A percentile compares a stretch with the other conserved stretches of the same genome.
Conservation (phyloP, 2,797 vertebrate genomes). For the Thripadectes ignobilis region DNA sequence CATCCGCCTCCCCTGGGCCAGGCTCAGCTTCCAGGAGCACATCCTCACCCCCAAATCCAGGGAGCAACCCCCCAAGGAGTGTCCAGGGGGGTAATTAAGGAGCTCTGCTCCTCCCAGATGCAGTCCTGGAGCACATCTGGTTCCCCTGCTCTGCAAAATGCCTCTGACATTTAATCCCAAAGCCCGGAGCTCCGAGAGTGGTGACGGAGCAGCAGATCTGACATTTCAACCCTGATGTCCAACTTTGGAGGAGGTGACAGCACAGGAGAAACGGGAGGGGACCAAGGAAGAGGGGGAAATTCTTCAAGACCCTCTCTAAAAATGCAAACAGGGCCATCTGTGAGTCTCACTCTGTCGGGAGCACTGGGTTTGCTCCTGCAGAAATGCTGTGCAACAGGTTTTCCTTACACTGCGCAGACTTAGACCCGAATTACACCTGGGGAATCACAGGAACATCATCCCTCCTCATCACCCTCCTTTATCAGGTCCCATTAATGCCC, state of each 20-base stretch:
- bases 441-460: not conserved
- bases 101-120: not conserved
- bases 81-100: not conserved
- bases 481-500: not conserved
- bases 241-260: not conserved
- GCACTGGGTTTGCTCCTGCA: not conserved
- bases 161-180: conserved; percentile 33
- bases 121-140: not conserved
- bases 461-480: not conserved
- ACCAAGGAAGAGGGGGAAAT: not conserved
- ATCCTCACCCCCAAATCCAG: not conserved
- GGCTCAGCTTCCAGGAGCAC: not conserved
- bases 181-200: not conserved
- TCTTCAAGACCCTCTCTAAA: not conserved
- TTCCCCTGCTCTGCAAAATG: not conserved
- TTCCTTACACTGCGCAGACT: not conserved
- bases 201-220: not conserved
- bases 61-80: not conserved
- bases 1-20: not conserved
- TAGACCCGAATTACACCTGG: not conserved
- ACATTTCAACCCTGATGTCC: not conserved
- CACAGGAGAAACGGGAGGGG: not conserved
- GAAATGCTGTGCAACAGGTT: not conserved
- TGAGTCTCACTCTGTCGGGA: not conserved
- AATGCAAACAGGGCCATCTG: not conserved